Evolutionary conservation across 2,113 vertebrate species (phyloP), one percentile per base, ranked within the genome.

Genomic region (Pelmatolapia mariae): DNA sequence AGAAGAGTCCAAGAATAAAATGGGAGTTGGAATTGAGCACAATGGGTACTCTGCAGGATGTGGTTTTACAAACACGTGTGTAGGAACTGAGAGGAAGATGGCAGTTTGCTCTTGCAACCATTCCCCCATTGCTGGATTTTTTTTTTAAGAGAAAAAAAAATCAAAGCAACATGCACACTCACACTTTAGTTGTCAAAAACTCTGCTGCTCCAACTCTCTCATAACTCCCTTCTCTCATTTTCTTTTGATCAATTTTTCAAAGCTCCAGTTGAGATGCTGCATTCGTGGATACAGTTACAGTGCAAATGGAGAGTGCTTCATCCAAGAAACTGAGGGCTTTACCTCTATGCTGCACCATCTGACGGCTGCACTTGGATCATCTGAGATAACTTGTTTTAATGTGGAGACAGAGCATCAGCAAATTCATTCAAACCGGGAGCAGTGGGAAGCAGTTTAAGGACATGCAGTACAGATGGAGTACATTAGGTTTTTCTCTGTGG

Each of bases 161-260:
- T 93, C 80, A 86, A 79, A 88, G 79, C 71, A 54, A 31, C 16
- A 26, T 38, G 52, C 38, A 83, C 45, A 45, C 47, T 78, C 56
- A 59, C 22, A 80, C 18, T 71, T 66, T 8, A 81, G 81, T 53
- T 81, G 50, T 86, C 11, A 87, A 71, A 82, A 83, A 54, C 24
- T 56, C 47, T 81, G 82, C 82, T 52, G 50, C 66, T 82, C 86
- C 10, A 78, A 78, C 71, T 31, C 71, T 31, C 52, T 87, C 47
- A 82, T 68, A 83, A 43, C 56, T 53, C 22, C 47, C 80, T 68
- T 22, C 26, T 56, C 24, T 85, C 61, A n/a, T 57, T 29, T 89
- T 82, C 57, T 89, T 89, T 84, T 91, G 85, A 90, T 91, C 66
- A 24, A 61, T 83, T 83, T 79, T 86, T 57, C 33, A 78, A 86